A percentile compares a stretch with the other conserved stretches of the same genome.
Evolutionary conservation across 1,140 invertebrate species (phyloP).

Genomic region (Littorina saxatilis): DNA sequence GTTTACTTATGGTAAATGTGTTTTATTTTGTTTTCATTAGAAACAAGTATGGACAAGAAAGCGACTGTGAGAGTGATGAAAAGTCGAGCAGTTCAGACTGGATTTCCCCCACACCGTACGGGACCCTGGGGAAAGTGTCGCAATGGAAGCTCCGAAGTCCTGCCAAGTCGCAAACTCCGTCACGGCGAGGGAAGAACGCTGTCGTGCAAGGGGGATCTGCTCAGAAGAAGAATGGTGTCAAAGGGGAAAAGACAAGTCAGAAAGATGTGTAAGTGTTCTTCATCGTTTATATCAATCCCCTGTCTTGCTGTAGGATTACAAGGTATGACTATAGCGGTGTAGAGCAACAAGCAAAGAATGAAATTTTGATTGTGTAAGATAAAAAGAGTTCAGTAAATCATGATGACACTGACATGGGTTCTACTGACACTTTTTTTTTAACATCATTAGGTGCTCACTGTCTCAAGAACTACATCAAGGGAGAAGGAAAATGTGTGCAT

Average conservation of each 20-base stretch:
- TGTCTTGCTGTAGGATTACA: no score
- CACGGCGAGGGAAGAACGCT: neutral
- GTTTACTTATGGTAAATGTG: no score
- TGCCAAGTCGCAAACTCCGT: neutral
- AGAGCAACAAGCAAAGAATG: no score
- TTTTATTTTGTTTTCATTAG: neutral
- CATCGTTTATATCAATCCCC: neutral
- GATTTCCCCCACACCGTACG: conserved; percentile 2
- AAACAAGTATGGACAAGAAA: conserved; percentile 28
- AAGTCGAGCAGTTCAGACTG: neutral
- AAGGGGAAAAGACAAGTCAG: neutral
- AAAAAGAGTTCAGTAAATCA: no score
- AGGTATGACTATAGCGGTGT: no score
- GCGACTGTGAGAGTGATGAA: neutral
- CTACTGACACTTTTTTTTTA: no score
- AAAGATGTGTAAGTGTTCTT: neutral
- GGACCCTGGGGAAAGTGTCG: conserved; percentile 22
- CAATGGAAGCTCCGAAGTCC: conserved; percentile 27
- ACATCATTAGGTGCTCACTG: no score
- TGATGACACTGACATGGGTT: no score
- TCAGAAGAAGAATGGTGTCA: neutral
- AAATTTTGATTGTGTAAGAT: no score
- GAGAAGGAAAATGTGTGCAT: no score
- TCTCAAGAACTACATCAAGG: no score
- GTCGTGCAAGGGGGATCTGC: neutral